Percentiles rank a stretch among this genome's conserved stretches.
These are phyloP conservation scores for Apamea crenata DNA, from an alignment of 2,888 invertebrate species.

Conservation along the genomic window DNA sequence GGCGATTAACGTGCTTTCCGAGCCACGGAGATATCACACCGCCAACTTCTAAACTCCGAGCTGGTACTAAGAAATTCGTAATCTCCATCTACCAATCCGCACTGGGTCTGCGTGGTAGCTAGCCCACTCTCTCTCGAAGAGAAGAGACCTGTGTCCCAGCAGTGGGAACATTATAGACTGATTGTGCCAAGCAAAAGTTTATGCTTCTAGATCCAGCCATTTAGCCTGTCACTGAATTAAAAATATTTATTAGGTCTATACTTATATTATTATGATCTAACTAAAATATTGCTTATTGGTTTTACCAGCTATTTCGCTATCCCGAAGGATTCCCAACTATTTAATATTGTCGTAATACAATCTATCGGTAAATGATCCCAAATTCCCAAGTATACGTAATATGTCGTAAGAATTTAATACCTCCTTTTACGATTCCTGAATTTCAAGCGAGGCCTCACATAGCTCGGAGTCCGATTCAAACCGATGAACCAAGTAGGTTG, in stretches of 20 bases:
- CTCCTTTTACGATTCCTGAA: constrained; percentile 22
- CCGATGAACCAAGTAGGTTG: background rate
- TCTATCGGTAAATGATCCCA: constrained; percentile 1
- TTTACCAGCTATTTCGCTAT: background rate
- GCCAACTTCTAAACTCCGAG: background rate
- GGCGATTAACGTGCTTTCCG: background rate
- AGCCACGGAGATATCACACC: background rate
- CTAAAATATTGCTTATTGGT: constrained; percentile 2
- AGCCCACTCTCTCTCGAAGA: too few relatives aligned
- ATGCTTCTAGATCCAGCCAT: background rate
- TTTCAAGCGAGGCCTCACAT: constrained; percentile 9
- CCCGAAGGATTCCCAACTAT: constrained; percentile 6
- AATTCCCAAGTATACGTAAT: constrained; percentile 18
- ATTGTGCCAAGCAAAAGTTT: background rate
- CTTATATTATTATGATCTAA: background rate
- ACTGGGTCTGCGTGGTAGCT: too few relatives aligned
- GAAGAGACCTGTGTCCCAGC: too few relatives aligned
- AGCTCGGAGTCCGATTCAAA: background rate
- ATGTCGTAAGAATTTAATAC: constrained; percentile 46
- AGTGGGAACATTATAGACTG: too few relatives aligned
- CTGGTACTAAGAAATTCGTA: background rate
- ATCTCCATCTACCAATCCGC: too few relatives aligned
- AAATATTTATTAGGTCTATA: background rate
- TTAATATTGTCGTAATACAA: constrained; percentile 35
- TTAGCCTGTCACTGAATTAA: background rate